phyloP scores from a whole-genome alignment of 2,888 invertebrate species.

The Drosophila nigritarsus region DNA sequence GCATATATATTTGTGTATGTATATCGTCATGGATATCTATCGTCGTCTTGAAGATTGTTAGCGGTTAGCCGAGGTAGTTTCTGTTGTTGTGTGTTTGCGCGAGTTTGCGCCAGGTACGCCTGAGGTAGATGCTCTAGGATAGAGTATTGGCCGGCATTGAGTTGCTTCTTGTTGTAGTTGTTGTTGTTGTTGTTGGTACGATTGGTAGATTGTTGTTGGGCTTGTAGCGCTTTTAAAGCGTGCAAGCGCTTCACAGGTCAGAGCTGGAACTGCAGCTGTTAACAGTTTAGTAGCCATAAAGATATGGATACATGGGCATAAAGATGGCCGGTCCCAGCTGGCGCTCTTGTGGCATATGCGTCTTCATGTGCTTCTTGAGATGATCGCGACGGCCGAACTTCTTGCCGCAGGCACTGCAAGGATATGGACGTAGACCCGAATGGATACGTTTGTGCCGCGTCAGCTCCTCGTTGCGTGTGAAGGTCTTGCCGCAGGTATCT shows the following conservation, averaged over 20 bases:
- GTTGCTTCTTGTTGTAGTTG: constrained; percentile 21
- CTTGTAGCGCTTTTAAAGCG: constrained; percentile 68
- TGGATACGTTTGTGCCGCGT: constrained; percentile 96
- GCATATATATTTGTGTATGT: constrained; percentile 55
- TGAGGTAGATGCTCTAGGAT: constrained; percentile 68
- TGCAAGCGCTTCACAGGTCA: constrained; percentile 74
- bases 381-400: constrained; percentile 97
- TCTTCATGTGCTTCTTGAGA: constrained; percentile 96
- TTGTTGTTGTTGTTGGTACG: constrained; percentile 12
- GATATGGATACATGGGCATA: constrained; percentile 87
- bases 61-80: constrained; percentile 45
- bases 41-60: constrained; percentile 28
- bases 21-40: constrained; percentile 14
- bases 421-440: constrained; percentile 93
- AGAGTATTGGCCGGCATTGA: constrained; percentile 55
- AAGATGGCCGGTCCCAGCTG: constrained; percentile 88
- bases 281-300: constrained; percentile 86
- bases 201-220: constrained; percentile 20
- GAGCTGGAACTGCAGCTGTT: constrained; percentile 29
- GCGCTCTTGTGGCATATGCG: constrained; percentile 89
- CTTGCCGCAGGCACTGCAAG: constrained; percentile 95
- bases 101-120: constrained; percentile 74
- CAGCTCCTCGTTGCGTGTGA: constrained; percentile 95
- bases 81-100: constrained; percentile 51
- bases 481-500: constrained; percentile 94